Percentiles rank a stretch among this genome's conserved stretches.
Conservation (phyloP, 2,113 vertebrate genomes). For the Etheostoma spectabile region DNA sequence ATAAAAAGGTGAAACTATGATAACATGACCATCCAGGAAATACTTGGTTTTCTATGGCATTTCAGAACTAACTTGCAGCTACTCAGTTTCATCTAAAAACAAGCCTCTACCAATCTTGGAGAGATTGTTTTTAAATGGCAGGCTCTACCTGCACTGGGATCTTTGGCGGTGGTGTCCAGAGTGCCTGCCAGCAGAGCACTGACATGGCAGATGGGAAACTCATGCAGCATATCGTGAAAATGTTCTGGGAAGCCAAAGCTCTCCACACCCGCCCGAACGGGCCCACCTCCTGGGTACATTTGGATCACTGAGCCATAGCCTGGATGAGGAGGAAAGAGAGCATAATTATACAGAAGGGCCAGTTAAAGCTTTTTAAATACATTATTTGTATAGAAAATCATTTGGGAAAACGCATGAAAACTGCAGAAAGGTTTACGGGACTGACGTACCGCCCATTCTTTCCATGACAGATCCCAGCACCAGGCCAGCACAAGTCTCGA, state of each 20-base stretch:
- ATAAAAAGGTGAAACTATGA: neutral
- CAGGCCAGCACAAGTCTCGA: constrained; percentile 95
- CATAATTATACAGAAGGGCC: constrained; percentile 9
- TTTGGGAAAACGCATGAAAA: neutral
- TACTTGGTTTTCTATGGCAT: neutral
- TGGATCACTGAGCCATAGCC: constrained; percentile 96
- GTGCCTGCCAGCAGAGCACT: constrained; percentile 90
- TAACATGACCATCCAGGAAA: neutral
- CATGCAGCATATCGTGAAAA: constrained; percentile 90
- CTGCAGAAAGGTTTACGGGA: neutral
- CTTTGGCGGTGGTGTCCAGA: constrained; percentile 77
- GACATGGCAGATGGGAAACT: constrained; percentile 94
- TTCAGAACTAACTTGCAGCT: neutral
- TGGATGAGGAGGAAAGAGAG: constrained; percentile 63
- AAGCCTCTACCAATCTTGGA: constrained; percentile 4
- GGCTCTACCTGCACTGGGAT: constrained; percentile 49
- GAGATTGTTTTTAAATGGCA: neutral
- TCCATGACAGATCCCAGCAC: constrained; percentile 96
- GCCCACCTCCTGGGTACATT: constrained; percentile 92
- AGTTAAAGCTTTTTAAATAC: neutral
- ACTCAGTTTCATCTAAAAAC: neutral
- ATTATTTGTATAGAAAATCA: neutral
- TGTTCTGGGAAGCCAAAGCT: constrained; percentile 93
- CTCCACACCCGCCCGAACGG: constrained; percentile 90
- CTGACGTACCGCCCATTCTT: constrained; percentile 91